Evolutionary conservation across 2,888 invertebrate genomes (phyloP).

Genomic region (Pyrgus malvae): DNA sequence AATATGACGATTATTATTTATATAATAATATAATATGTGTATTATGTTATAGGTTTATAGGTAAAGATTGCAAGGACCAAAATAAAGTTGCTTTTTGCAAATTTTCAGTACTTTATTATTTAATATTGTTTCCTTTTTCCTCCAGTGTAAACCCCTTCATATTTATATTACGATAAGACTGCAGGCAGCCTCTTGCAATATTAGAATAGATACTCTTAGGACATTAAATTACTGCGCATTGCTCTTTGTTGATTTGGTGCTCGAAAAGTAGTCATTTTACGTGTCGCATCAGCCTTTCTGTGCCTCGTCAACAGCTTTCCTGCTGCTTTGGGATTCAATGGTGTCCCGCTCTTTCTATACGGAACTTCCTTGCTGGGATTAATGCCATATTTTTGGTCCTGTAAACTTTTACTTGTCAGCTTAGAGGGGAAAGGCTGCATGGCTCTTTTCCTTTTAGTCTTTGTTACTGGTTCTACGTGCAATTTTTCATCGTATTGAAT

Average conservation of each 20-base stretch:
- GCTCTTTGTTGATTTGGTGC: constrained; percentile 38
- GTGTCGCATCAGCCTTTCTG: constrained; percentile 43
- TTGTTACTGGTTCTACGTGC: constrained; percentile 31
- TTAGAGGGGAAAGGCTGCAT: constrained; percentile 41
- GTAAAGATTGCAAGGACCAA: no score
- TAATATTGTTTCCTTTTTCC: no score
- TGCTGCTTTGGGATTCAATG: constrained; percentile 36
- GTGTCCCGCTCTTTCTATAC: constrained; percentile 30
- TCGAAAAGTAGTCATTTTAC: constrained; percentile 44
- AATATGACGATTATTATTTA: no score
- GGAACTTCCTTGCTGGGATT: constrained; percentile 31
- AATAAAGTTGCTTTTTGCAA: no score
- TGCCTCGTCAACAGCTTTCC: constrained; percentile 25
- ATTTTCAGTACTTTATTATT: no score
- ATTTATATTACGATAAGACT: no score
- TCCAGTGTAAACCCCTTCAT: no score
- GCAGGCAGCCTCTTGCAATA: no score
- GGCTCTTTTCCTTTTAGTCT: constrained; percentile 40
- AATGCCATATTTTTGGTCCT: constrained; percentile 36
- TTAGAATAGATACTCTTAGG: no score
- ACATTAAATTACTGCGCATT: no score
- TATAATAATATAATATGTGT: no score
- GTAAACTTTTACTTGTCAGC: constrained; percentile 43
- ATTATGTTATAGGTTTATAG: no score
- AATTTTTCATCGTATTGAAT: constrained; percentile 43